Evolutionary conservation across 2,113 vertebrate species (phyloP).

Genomic region (Stigmatopora argus): DNA sequence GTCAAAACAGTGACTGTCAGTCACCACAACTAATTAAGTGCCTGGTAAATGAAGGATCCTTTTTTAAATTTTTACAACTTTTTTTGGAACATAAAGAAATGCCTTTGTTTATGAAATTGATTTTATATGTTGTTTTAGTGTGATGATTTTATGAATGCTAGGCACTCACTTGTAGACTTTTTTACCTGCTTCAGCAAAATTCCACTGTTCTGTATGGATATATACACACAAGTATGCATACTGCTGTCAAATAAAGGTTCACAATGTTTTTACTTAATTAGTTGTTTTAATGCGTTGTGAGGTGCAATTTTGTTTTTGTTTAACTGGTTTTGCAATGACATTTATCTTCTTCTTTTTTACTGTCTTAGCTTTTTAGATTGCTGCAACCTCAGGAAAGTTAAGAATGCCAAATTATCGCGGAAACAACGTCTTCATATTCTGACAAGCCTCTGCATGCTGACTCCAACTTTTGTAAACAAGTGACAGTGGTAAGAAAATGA

Average conservation of each 20-base stretch:
- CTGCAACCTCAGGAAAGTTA: background rate
- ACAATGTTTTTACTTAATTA: conserved; percentile 66
- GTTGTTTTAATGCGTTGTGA: conserved; percentile 11
- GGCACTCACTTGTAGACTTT: conserved; percentile 58
- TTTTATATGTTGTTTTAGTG: conserved; percentile 63
- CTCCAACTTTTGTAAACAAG: background rate
- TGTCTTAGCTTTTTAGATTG: background rate
- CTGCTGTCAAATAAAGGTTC: conserved; percentile 92
- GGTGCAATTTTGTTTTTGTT: too few species aligned
- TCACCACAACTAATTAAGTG: conserved; percentile 76
- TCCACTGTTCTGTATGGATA: conserved; percentile 65
- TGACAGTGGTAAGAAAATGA: background rate
- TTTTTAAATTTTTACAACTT: conserved; percentile 51
- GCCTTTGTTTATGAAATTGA: conserved; percentile 64
- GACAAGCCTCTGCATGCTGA: conserved; percentile 15
- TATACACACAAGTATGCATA: conserved; percentile 76
- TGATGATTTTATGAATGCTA: conserved; percentile 62
- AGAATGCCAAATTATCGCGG: background rate
- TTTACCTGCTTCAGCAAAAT: conserved; percentile 68
- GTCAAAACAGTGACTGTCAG: conserved; percentile 48
- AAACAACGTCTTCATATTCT: conserved; percentile 2
- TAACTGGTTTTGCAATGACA: background rate
- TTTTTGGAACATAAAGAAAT: conserved; percentile 62
- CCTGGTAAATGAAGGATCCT: conserved; percentile 93
- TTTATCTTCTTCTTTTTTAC: background rate